Conservation (phyloP, 2,888 invertebrate species). For the Lasioglossum leucozonium region DNA sequence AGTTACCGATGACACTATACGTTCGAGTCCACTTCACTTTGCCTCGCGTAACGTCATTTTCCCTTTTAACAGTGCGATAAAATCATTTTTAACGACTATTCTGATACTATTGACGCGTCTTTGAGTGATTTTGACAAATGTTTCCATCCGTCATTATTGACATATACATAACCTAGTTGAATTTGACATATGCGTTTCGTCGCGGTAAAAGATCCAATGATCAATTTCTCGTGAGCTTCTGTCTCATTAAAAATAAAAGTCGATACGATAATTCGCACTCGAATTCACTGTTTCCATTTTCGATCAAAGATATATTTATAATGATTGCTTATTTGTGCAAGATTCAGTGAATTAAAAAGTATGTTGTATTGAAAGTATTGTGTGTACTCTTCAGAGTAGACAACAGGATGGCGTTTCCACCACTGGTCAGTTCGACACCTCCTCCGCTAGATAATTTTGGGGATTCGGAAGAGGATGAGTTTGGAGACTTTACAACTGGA, state of each 20-base stretch:
- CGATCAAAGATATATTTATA: background rate
- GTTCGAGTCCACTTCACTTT: no score
- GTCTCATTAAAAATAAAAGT: background rate
- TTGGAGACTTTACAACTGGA: conserved; percentile 82
- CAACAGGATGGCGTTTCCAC: conserved; percentile 87
- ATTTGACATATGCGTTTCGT: conserved; percentile 60
- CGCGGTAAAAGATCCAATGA: background rate
- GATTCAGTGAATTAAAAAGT: background rate
- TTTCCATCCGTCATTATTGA: background rate
- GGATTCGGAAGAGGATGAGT: conserved; percentile 87
- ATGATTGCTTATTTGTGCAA: background rate
- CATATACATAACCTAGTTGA: conserved; percentile 51
- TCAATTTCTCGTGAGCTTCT: background rate
- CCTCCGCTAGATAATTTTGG: conserved; percentile 87
- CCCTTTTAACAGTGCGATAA: background rate
- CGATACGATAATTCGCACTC: background rate
- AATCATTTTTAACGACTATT: background rate
- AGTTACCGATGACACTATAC: conserved; percentile 18
- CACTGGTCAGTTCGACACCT: conserved; percentile 88
- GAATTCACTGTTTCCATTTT: background rate
- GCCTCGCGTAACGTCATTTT: background rate
- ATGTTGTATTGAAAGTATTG: background rate
- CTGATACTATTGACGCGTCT: background rate
- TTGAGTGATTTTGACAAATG: background rate
- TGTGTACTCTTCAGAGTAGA: conserved; percentile 19